A percentile compares a stretch with the other conserved stretches of the same genome.
phyloP scores from a whole-genome alignment of 2,797 vertebrate genomes.

The Spinus pinus region DNA sequence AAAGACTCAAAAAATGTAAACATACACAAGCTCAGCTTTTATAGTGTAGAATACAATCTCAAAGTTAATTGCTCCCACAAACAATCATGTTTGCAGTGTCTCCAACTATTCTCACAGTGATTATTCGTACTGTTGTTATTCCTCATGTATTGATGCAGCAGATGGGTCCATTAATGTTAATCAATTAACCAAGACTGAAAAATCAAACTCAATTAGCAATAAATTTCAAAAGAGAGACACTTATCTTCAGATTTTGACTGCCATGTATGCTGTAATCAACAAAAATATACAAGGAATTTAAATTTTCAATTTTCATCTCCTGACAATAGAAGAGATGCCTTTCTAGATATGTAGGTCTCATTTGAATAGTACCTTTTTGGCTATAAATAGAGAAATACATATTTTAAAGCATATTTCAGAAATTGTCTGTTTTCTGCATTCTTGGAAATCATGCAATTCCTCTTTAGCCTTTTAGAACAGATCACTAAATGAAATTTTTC shows the following conservation, averaged over 20 bases:
- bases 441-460: not conserved
- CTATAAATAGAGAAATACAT: not conserved
- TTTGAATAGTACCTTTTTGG: not conserved
- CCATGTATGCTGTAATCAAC: not conserved
- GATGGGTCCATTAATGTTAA: conserved; percentile 66
- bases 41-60: not conserved
- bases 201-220: conserved; percentile 64
- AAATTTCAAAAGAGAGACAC: conserved; percentile 38
- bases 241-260: not conserved
- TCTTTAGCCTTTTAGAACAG: not conserved
- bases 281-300: not conserved
- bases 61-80: conserved; percentile 29
- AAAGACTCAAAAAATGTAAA: conserved; percentile 15
- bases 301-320: not conserved
- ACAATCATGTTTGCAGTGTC: conserved; percentile 6
- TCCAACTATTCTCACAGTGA: conserved; percentile 20
- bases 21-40: not conserved
- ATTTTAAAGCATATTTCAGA: not conserved
- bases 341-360: not conserved
- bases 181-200: conserved; percentile 64
- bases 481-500: not conserved
- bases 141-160: conserved; percentile 15
- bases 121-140: conserved; percentile 40
- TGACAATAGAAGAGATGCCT: not conserved
- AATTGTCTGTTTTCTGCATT: not conserved